Conservation (phyloP, 2,888 invertebrate genomes). For the Sesamia inferens region DNA sequence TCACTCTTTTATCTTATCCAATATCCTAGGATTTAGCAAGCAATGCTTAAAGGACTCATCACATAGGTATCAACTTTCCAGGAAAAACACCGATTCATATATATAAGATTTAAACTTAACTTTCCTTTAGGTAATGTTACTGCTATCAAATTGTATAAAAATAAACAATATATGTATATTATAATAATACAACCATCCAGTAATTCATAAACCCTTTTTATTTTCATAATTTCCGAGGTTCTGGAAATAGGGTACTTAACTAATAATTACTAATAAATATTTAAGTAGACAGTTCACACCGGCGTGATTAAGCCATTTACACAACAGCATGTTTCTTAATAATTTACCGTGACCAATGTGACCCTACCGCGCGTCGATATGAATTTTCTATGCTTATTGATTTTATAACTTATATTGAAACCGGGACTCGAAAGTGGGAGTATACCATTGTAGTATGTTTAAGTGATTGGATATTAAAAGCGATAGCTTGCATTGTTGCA, state of each 20-base stretch:
- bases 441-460: constrained; percentile 6
- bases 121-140: not conserved
- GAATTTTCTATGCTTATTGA: constrained; percentile 59
- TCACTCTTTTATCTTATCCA: not conserved
- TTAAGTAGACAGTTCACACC: constrained; percentile 28
- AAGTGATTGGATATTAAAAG: constrained; percentile 24
- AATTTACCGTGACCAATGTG: constrained; percentile 41
- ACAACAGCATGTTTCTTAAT: constrained; percentile 38
- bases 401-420: constrained; percentile 24
- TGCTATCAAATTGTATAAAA: not conserved
- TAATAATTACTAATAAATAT: constrained; percentile 45
- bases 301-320: constrained; percentile 50
- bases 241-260: constrained; percentile 1
- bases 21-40: not conserved
- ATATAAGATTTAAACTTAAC: not conserved
- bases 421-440: not conserved
- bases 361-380: constrained; percentile 39
- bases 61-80: too few relatives aligned
- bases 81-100: not conserved
- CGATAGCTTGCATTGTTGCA: not conserved
- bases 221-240: not conserved
- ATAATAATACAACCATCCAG: not conserved
- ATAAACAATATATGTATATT: not conserved
- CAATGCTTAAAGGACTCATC: too few relatives aligned
- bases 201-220: not conserved